Percentiles rank a stretch among this genome's conserved stretches.
These are phyloP conservation scores for Zaprionus capensis DNA, from an alignment of 1,140 invertebrate species.

Conservation along the genomic window DNA sequence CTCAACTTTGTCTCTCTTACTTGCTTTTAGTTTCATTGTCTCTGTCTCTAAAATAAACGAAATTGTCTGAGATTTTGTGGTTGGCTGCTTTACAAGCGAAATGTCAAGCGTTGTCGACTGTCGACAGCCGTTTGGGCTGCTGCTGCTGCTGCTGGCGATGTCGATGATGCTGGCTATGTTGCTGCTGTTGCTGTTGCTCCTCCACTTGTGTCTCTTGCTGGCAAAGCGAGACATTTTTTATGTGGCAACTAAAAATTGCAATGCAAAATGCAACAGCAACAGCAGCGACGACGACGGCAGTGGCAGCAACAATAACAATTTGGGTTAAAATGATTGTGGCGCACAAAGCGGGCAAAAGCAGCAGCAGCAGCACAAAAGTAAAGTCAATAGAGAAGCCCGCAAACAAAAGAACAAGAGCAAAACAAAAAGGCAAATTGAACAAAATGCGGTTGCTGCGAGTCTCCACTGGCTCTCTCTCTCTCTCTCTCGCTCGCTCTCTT, in stretches of 20 bases:
- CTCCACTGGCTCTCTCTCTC: background rate
- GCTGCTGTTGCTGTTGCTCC: background rate
- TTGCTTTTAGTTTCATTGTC: background rate
- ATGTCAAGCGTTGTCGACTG: conserved; percentile 22
- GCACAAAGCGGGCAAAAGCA: conserved; percentile 49
- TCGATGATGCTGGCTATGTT: background rate
- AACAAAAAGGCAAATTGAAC: conserved; percentile 71
- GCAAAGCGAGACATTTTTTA: conserved; percentile 54
- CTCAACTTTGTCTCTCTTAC: no score
- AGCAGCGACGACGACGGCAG: conserved; percentile 7
- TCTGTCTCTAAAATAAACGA: conserved; percentile 8
- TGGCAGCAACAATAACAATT: conserved; percentile 57
- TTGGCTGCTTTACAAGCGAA: conserved; percentile 16
- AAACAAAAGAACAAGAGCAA: conserved; percentile 66
- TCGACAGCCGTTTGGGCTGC: background rate
- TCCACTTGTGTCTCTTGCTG: conserved; percentile 14
- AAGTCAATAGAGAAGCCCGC: conserved; percentile 54
- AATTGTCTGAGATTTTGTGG: conserved; percentile 26
- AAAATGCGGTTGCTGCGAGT: conserved; percentile 31
- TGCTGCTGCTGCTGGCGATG: conserved; percentile 6
- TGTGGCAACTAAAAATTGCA: conserved; percentile 63
- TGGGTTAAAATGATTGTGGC: conserved; percentile 77
- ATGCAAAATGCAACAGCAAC: conserved; percentile 38
- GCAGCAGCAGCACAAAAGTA: conserved; percentile 50
- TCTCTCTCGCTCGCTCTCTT: background rate